A percentile compares a stretch with the other conserved stretches of the same genome.
These are phyloP conservation scores for Neoscelio sp. DNA, from an alignment of 2,888 invertebrate genomes.

Conservation along the genomic window DNA sequence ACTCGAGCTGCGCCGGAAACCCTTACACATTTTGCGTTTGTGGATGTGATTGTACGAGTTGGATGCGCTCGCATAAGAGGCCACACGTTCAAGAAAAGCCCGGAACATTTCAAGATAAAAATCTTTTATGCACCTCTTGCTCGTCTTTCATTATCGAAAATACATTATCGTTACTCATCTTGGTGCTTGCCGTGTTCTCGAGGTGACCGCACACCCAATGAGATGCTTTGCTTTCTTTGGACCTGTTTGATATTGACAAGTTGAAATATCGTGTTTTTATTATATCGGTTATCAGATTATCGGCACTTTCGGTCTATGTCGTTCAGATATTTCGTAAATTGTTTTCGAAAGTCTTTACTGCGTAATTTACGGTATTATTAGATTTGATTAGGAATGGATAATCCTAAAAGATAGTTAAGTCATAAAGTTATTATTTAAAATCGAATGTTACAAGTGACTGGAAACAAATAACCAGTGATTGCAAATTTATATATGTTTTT, in stretches of 20 bases:
- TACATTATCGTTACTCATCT: constrained; percentile 55
- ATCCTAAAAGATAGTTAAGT: no score
- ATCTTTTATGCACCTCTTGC: constrained; percentile 47
- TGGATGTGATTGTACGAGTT: constrained; percentile 13
- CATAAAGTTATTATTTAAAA: no score
- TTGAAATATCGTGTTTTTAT: constrained; percentile 31
- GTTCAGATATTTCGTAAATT: no score
- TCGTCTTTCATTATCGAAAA: constrained; percentile 54
- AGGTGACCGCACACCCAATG: constrained; percentile 65
- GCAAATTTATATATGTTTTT: no score
- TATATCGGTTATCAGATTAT: constrained; percentile 10
- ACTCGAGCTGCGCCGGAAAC: constrained; percentile 5
- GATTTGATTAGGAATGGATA: no score
- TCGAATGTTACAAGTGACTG: no score
- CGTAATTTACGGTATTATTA: no score
- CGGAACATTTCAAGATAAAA: constrained; percentile 45
- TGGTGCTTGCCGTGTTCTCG: constrained; percentile 38
- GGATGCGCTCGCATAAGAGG: constrained; percentile 23
- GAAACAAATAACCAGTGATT: no score
- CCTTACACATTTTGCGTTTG: constrained; percentile 15
- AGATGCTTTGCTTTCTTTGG: constrained; percentile 36
- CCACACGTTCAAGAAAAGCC: constrained; percentile 25
- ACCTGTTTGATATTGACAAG: constrained; percentile 29
- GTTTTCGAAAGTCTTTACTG: no score
- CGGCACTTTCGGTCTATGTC: no score